phyloP scores from a whole-genome alignment of 2,888 invertebrate species.

The Thera obeliscata region DNA sequence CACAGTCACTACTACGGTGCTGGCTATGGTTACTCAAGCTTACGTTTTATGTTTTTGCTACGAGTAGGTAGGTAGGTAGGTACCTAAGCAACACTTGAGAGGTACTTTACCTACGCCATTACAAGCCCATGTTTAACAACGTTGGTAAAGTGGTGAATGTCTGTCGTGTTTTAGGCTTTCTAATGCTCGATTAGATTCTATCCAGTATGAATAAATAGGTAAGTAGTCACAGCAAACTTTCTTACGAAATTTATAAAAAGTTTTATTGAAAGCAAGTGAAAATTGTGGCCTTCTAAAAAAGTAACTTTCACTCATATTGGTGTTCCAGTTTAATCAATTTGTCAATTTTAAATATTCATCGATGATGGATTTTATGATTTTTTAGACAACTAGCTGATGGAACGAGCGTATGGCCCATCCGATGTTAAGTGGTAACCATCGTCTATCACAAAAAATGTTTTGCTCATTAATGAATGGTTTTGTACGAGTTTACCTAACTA shows the following conservation, averaged over 20 bases:
- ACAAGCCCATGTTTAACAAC: too few relatives aligned
- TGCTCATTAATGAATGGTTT: background rate
- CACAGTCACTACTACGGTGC: too few relatives aligned
- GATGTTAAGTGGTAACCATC: too few relatives aligned
- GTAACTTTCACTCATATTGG: slow-evolving; percentile 29
- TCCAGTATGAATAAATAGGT: background rate
- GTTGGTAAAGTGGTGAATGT: too few relatives aligned
- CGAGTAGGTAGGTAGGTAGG: background rate
- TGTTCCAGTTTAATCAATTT: background rate
- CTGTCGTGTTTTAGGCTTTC: too few relatives aligned
- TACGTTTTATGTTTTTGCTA: background rate
- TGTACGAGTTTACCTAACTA: too few relatives aligned
- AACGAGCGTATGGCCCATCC: too few relatives aligned
- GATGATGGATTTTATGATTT: background rate
- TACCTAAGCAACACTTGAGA: background rate
- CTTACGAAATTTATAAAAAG: background rate
- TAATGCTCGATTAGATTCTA: background rate
- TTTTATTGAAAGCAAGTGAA: slow-evolving; percentile 20
- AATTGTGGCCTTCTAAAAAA: slow-evolving; percentile 26
- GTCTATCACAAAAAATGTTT: background rate
- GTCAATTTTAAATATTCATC: background rate
- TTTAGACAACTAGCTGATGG: too few relatives aligned
- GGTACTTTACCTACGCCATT: too few relatives aligned
- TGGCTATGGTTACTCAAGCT: background rate
- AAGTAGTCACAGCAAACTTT: background rate